A percentile compares a stretch with the other conserved stretches of the same genome.
These are phyloP conservation scores for Drosophila guanche DNA, from an alignment of 1,140 invertebrate species.

Conservation along the genomic window DNA sequence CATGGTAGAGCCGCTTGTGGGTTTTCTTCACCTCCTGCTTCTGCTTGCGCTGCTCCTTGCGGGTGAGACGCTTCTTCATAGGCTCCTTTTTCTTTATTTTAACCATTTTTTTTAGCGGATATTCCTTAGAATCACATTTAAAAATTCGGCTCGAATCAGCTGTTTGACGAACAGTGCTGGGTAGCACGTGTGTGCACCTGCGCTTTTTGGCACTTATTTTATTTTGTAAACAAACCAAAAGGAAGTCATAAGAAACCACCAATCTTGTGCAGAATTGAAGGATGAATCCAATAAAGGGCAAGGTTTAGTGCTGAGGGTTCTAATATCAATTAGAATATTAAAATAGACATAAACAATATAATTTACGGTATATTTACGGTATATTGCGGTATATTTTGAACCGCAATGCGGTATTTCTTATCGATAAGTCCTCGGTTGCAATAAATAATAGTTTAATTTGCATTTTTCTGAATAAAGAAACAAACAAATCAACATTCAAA, in stretches of 20 bases:
- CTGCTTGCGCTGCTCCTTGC: slow-evolving; percentile 87
- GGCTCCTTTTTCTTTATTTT: slow-evolving; percentile 56
- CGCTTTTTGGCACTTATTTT: neutral
- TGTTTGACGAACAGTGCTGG: slow-evolving; percentile 35
- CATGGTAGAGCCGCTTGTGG: slow-evolving; percentile 80
- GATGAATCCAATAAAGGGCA: too few relatives aligned
- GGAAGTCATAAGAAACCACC: too few relatives aligned
- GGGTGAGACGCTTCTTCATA: slow-evolving; percentile 67
- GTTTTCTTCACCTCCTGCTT: slow-evolving; percentile 85
- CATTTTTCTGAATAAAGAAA: slow-evolving; percentile 33
- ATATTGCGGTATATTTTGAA: too few relatives aligned
- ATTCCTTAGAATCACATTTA: slow-evolving; percentile 10
- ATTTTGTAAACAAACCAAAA: too few relatives aligned
- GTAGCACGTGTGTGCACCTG: neutral
- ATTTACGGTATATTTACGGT: too few relatives aligned
- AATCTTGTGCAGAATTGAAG: too few relatives aligned
- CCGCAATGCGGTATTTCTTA: too few relatives aligned
- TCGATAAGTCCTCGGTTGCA: too few relatives aligned
- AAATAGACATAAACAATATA: too few relatives aligned
- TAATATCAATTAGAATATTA: too few relatives aligned
- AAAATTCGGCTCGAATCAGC: slow-evolving; percentile 39
- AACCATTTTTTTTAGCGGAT: slow-evolving; percentile 45
- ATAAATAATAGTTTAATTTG: slow-evolving; percentile 26
- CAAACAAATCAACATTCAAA: neutral
- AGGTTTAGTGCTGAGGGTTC: too few relatives aligned